phyloP scores from a whole-genome alignment of 2,888 invertebrate genomes.

The Temnothorax unifasciatus region DNA sequence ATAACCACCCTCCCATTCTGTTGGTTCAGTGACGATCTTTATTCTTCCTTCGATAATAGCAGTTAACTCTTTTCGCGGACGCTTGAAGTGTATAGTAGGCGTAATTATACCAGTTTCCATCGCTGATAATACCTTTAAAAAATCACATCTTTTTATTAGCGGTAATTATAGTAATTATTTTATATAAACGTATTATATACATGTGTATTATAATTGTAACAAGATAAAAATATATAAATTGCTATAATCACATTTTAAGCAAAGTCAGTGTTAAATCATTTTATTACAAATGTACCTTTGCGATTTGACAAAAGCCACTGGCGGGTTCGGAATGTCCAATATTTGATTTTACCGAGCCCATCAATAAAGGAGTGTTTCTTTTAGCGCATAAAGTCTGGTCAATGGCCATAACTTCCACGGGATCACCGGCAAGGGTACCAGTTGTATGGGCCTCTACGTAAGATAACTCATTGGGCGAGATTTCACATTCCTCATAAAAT shows the following conservation, averaged over 20 bases:
- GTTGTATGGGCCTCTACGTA: constrained; percentile 70
- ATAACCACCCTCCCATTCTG: too few species aligned
- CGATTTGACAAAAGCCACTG: constrained; percentile 54
- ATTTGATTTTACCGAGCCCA: constrained; percentile 73
- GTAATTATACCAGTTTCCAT: too few species aligned
- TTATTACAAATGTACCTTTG: constrained; percentile 59
- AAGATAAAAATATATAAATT: background rate
- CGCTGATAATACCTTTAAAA: too few species aligned
- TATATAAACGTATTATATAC: too few species aligned
- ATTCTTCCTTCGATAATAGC: too few species aligned
- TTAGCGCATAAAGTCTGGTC: constrained; percentile 65
- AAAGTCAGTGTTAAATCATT: background rate
- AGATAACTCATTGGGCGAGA: constrained; percentile 64
- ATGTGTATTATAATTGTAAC: background rate
- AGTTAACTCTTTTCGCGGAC: too few species aligned
- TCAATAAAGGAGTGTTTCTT: constrained; percentile 65
- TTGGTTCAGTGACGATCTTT: too few species aligned
- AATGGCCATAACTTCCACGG: constrained; percentile 68
- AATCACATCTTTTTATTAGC: too few species aligned
- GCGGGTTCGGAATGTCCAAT: constrained; percentile 59
- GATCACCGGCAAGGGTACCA: constrained; percentile 20
- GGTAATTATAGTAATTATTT: too few species aligned
- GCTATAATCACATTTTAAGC: background rate
- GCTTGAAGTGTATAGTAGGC: too few species aligned
- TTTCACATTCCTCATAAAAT: constrained; percentile 57